Base-by-base conservation (phyloP, 2,888 invertebrate species). In the Myathropa florea region DNA sequence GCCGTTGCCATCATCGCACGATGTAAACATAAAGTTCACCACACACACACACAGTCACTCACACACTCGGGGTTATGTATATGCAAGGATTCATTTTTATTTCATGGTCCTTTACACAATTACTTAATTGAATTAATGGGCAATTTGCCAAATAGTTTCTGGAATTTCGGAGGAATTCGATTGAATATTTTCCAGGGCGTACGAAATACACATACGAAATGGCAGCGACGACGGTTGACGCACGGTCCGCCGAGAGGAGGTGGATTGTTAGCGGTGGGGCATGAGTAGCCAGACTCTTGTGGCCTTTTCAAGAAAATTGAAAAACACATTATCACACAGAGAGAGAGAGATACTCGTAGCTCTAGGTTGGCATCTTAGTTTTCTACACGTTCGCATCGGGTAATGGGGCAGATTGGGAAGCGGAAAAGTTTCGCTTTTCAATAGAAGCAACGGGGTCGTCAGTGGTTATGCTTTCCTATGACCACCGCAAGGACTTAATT, bases 91-190 rank as follows among this genome's bases (percentile, higher is more conserved):
- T 81, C 72, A 82, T 83, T 83, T 78, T 83, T 86, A 67, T 83
- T 73, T 83, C 83, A 86, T 83, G 86, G 78, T 65, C 83, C 67
- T 65, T 78, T 86, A 78, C 70, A 78, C 72, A 86, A 83, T 86
- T 83, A 83, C 86, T 83, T 86, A 86, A 86, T 86, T 86, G 83
- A 86, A 86, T 83, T 86, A 83, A 86, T 83, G 73, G 86, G 73
- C 78, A 83, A 83, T 86, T 86, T 83, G 83, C 83, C 83, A 86
- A 82, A 86, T 86, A 83, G 83, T 86, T 86, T 67, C 61, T 46
- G 63, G 59, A 77, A 77, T 76, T 82, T 85, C 76, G 60, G 12
- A 55, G 26, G 70, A 82, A 77, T 85, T 85, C 63, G 71, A 77
- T 85, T 82, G 85, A 71, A 82, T 26, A 82, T 77, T 85, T 77